Percentiles rank a stretch among this genome's conserved stretches.
These are phyloP conservation scores for Xestia ashworthii DNA, from an alignment of 2,888 invertebrate species.

Conservation along the genomic window DNA sequence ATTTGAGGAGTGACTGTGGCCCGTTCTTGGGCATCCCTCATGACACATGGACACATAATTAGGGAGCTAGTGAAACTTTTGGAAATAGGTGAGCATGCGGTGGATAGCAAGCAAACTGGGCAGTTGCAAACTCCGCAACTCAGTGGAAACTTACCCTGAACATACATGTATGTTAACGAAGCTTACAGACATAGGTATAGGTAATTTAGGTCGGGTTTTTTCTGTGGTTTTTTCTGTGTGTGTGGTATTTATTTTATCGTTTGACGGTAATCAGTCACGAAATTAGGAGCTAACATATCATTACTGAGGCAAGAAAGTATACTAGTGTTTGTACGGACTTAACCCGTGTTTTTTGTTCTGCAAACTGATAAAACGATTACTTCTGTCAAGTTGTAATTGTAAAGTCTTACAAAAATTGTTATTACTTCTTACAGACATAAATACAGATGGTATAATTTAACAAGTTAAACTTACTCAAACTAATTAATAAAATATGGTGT, in stretches of 20 bases:
- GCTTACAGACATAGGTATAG: conserved; percentile 14
- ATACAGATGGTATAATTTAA: background rate
- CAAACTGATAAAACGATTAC: background rate
- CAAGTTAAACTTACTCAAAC: background rate
- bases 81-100: conserved; percentile 45
- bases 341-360: background rate
- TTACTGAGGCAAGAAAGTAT: conserved; percentile 34
- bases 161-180: conserved; percentile 22
- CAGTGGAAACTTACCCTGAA: conserved; percentile 35
- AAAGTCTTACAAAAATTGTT: background rate
- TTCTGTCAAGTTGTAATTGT: background rate
- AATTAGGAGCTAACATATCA: conserved; percentile 58
- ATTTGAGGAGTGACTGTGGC: conserved; percentile 9
- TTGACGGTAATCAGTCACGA: conserved; percentile 59
- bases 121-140: conserved; percentile 38
- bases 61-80: conserved; percentile 43
- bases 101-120: conserved; percentile 39
- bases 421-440: background rate
- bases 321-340: background rate
- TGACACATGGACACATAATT: conserved; percentile 45
- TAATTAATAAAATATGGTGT: background rate
- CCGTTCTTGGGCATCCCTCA: conserved; percentile 24
- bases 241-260: conserved; percentile 56
- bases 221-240: conserved; percentile 19
- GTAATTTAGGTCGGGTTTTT: conserved; percentile 29